Evolutionary conservation across 2,113 vertebrate species (phyloP), one percentile per base, ranked within the genome.

Genomic region (Pelusios castaneus): DNA sequence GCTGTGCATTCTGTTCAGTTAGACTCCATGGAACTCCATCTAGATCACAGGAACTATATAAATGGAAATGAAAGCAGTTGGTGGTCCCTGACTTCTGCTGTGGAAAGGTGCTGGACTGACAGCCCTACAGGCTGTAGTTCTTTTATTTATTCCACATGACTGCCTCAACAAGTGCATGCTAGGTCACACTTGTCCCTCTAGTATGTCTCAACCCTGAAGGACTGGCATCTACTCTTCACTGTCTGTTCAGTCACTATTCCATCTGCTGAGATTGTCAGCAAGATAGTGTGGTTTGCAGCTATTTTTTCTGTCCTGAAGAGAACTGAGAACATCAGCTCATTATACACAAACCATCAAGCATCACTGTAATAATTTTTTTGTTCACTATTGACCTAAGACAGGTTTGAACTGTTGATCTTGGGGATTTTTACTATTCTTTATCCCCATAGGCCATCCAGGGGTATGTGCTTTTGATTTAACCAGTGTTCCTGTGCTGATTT

Each of bases 1-100:
- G 8, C 34, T n/a, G 24, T 63, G 41, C 21, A 38, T 88, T 84
- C 13, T 19, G 5, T 4, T 10, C 1, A 8, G 10, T 49, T 87
- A 54, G 43, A 38, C 8, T 12, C 83, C 6, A 17, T 0, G 0
- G 43, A 47, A 38, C 27, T 51, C 38, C 67, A 45, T 2, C 83
- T 55, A 90, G 58, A 31, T 38, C 10, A 6, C 2, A 29, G 47
- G 49, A 90, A 10, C 38, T 83, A 10, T 34, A 24, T 8, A 41
- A 47, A 79, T 91, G 67, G 0, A 34, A 7, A 34, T 80, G 51
- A 87, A 95, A 91, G 8, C 31, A 67, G 85, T 63, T 19, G 38
- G 38, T 9, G 73, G 77, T 85, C 54, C 17, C 38, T 78, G 49
- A 0, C 1, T 25, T 67, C 70, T 93, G n/a, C 4, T 76, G 41